phyloP scores from a whole-genome alignment of 2,113 vertebrate genomes.

The Boulengeromyrus knoepffleri region DNA sequence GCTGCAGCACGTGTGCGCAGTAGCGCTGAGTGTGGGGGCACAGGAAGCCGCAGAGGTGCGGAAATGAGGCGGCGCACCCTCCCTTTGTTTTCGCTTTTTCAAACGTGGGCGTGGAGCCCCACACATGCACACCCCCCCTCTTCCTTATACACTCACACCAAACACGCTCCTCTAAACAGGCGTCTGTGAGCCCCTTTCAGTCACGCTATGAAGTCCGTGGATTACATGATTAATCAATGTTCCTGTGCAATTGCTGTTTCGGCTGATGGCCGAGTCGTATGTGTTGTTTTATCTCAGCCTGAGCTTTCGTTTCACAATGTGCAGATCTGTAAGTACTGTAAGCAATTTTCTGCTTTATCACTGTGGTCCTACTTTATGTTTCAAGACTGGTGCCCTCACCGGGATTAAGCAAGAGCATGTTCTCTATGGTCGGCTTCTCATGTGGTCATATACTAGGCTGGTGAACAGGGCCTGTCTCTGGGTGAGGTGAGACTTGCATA shows the following conservation, averaged over 20 bases:
- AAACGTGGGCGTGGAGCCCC: not conserved
- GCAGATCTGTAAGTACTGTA: not conserved
- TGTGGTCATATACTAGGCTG: not conserved
- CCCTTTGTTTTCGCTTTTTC: not conserved
- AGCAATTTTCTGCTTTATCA: not conserved
- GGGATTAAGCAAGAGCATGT: not conserved
- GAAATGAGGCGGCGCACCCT: not conserved
- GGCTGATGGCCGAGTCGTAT: not conserved
- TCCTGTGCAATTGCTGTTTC: not conserved
- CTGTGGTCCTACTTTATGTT: not conserved
- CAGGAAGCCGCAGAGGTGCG: not conserved
- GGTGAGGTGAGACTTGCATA: not conserved
- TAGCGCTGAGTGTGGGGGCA: not conserved
- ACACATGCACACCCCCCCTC: not conserved
- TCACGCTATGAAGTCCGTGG: not conserved
- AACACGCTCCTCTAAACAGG: not conserved
- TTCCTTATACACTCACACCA: not conserved
- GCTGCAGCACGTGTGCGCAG: no score
- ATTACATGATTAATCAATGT: not conserved
- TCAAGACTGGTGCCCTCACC: not conserved
- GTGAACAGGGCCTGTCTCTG: not conserved
- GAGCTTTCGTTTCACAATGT: not conserved
- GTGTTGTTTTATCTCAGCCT: not conserved
- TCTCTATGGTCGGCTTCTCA: not conserved
- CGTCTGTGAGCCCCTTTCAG: not conserved